phyloP scores from a whole-genome alignment of 2,797 vertebrate species.

The Microchirus variegatus region DNA sequence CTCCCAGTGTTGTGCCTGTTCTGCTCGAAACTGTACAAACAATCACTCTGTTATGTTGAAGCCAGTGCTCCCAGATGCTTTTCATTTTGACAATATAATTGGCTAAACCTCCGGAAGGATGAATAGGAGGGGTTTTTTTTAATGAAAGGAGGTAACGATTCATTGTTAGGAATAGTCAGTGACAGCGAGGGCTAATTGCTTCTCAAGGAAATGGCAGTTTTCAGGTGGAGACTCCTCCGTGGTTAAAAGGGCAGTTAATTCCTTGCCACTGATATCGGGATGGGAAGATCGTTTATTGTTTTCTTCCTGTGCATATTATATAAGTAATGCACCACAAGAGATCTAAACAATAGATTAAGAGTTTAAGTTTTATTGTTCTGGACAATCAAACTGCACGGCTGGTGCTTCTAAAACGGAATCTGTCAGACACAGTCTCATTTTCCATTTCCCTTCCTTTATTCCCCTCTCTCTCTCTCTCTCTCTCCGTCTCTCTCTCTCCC shows the following conservation, averaged over 20 bases:
- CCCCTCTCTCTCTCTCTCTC: not conserved
- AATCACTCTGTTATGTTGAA: conserved; percentile 13
- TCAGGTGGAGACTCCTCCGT: not conserved
- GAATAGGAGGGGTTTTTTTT: not conserved
- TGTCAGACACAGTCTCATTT: conserved; percentile 50
- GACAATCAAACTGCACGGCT: conserved; percentile 30
- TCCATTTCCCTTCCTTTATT: conserved; percentile 19
- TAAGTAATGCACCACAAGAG: not conserved
- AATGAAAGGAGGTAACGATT: conserved; percentile 24
- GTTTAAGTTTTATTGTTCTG: conserved; percentile 30
- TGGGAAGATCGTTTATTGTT: not conserved
- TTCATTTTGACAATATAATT: conserved; percentile 13
- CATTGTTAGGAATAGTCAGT: conserved; percentile 30
- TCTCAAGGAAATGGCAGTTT: conserved; percentile 26
- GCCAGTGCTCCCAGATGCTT: not conserved
- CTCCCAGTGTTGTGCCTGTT: not conserved
- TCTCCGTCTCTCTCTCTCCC: not conserved
- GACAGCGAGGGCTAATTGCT: conserved; percentile 41
- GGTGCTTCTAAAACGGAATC: conserved; percentile 30
- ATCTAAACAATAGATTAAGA: conserved; percentile 17
- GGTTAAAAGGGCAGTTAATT: conserved; percentile 16
- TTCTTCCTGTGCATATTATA: conserved; percentile 7
- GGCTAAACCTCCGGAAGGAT: conserved; percentile 22
- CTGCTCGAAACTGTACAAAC: conserved; percentile 15
- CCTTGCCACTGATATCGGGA: conserved; percentile 4